Evolutionary conservation across 2,113 vertebrate species (phyloP), one percentile per base, ranked within the genome.

Genomic region (Nanorana parkeri): DNA sequence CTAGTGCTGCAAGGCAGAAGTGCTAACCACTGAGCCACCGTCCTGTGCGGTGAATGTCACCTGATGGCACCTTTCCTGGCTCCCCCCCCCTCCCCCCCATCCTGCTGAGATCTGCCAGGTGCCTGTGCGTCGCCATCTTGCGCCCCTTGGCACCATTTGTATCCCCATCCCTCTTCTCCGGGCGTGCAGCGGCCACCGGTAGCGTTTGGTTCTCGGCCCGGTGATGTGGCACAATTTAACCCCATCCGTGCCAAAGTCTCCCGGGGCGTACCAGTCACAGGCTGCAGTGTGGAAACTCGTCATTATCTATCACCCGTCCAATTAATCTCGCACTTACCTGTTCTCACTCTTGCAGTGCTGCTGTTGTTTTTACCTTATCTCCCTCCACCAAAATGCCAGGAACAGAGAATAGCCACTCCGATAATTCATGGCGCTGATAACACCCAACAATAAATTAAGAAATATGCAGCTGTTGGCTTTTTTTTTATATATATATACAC

Each of bases 321-420:
- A n/a, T n/a, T n/a, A n/a, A n/a, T n/a, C n/a, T n/a, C n/a, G n/a
- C n/a, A n/a, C n/a, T n/a, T n/a, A n/a, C n/a, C 94, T 67, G 94
- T 94, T 95, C 95, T 96, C 95, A 93, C 95, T 96, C 94, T 95
- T 92, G 56, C 90, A 95, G 93, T 92, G 94, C 93, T 93, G 94
- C 95, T 96, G 94, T 97, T 97, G 95, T 96, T 97, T 96, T 95
- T 91, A 92, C 87, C 95, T 97, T 97, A 96, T 97, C 96, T 96
- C 85, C 24, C 94, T 92, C 91, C 93, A 95, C 94, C 96, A 96
- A 97, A 97, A 96, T 96, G 96, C 95, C 96, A 96, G 95, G 94
- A 97, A 97, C 94, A 96, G 93, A 93, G 93, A 91, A 92, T 93
- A 89, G 91, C 91, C 83, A 89, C 90, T 81, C 89, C 87, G 93